Percentiles rank a stretch among this genome's conserved stretches.
These are phyloP conservation scores for Stichodactyla helianthus DNA, from an alignment of 64 coral and sea anemone species.

Conservation along the genomic window DNA sequence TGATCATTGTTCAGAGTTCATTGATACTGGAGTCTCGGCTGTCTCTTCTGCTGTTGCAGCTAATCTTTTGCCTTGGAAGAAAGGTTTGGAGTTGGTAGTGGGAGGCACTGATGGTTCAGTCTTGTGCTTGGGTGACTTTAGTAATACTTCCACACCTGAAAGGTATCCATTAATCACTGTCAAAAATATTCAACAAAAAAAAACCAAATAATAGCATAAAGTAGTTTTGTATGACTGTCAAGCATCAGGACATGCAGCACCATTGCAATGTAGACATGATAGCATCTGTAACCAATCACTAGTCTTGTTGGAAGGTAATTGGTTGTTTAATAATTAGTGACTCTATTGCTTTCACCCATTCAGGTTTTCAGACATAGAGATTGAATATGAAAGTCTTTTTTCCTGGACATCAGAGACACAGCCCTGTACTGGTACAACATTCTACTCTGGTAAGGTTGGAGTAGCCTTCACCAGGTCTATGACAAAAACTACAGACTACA, in stretches of 20 bases:
- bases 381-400: conserved; percentile 24
- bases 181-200: no score
- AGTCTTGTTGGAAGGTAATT: no score
- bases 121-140: conserved; percentile 21
- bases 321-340: no score
- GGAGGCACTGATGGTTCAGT: conserved; percentile 50
- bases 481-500: conserved; percentile 25
- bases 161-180: background rate
- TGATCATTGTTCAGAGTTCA: conserved; percentile 54
- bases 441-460: conserved; percentile 76
- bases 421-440: conserved; percentile 70
- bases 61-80: conserved; percentile 31
- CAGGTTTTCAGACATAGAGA: conserved; percentile 8
- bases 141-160: background rate
- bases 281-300: no score
- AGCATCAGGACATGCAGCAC: no score
- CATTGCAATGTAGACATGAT: no score
- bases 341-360: no score
- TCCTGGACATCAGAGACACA: conserved; percentile 72
- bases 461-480: conserved; percentile 27
- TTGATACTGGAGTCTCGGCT: conserved; percentile 28
- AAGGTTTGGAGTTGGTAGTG: conserved; percentile 41
- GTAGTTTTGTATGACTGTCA: no score
- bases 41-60: conserved; percentile 34
- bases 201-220: no score